Percentiles rank a stretch among this genome's conserved stretches.
These are phyloP conservation scores for Gerris lacustris DNA, from an alignment of 2,888 invertebrate species.

Conservation along the genomic window DNA sequence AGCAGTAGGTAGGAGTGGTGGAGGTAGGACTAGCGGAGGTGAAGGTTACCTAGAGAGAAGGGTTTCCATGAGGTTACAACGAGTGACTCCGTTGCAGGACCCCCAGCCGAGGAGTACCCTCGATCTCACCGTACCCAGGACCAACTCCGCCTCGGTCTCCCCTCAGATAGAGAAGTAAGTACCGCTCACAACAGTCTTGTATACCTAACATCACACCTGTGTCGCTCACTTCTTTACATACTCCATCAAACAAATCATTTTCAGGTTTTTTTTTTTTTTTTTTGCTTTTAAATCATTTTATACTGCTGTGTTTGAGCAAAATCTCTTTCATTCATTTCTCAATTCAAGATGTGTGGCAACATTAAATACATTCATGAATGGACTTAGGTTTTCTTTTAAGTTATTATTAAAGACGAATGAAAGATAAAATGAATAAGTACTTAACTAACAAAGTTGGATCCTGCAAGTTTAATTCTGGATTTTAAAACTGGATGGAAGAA, in stretches of 20 bases:
- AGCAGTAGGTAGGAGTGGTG: background rate
- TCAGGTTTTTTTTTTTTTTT: background rate
- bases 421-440: too few species aligned
- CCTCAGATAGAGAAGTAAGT: constrained; percentile 24
- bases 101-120: constrained; percentile 7
- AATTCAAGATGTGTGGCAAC: too few species aligned
- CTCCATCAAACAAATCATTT: constrained; percentile 1
- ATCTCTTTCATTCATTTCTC: too few species aligned
- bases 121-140: constrained; percentile 23
- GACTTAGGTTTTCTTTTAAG: too few species aligned
- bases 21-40: constrained; percentile 7
- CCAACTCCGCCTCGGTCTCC: constrained; percentile 17
- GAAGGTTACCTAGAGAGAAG: constrained; percentile 36
- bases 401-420: too few species aligned
- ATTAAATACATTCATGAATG: too few species aligned
- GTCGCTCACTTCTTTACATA: background rate
- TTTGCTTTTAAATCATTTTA: constrained; percentile 2
- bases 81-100: constrained; percentile 28
- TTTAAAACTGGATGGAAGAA: too few species aligned
- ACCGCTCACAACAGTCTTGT: background rate
- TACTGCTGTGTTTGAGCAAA: background rate
- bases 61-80: constrained; percentile 38
- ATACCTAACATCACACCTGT: background rate
- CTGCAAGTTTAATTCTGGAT: too few species aligned
- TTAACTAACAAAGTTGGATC: too few species aligned